Conservation (phyloP, 1,140 invertebrate genomes). For the Lithobius niger region DNA sequence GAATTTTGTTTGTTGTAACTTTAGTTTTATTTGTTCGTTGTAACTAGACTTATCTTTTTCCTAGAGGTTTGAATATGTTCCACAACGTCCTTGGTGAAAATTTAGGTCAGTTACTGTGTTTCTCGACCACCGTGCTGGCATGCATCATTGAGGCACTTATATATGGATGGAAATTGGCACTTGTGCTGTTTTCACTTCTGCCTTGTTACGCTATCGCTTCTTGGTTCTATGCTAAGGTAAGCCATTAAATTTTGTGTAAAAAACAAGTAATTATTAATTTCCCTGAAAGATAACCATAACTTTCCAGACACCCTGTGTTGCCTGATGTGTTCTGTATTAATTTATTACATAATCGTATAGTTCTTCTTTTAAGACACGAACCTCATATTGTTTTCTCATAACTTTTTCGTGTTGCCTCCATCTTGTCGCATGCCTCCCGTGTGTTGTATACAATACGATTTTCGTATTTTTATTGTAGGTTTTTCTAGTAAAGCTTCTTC, state of each 20-base stretch:
- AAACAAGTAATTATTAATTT: too few species aligned
- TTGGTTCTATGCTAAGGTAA: constrained; percentile 3
- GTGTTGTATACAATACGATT: too few species aligned
- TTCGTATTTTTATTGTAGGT: too few species aligned
- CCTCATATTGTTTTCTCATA: too few species aligned
- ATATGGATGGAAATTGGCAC: constrained; percentile 36
- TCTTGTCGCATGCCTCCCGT: too few species aligned
- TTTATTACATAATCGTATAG: constrained; percentile 4
- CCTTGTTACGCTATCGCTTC: constrained; percentile 22
- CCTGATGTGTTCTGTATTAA: too few species aligned
- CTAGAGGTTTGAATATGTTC: constrained; percentile 40
- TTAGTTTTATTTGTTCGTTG: too few species aligned
- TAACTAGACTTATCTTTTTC: too few species aligned
- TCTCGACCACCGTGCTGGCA: constrained; percentile 23
- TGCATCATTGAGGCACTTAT: constrained; percentile 32
- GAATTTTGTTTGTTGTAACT: too few species aligned
- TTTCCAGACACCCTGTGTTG: not conserved
- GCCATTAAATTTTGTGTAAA: constrained; percentile 13
- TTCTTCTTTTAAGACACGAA: not conserved
- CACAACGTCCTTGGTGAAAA: constrained; percentile 45
- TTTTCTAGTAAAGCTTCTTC: too few species aligned
- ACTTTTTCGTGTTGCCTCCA: too few species aligned
- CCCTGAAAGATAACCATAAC: constrained; percentile 3
- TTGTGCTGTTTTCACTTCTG: constrained; percentile 34
- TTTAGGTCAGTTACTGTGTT: constrained; percentile 32